Evolutionary conservation across 1,140 invertebrate genomes (phyloP).

Genomic region (Habropoda laboriosa): DNA sequence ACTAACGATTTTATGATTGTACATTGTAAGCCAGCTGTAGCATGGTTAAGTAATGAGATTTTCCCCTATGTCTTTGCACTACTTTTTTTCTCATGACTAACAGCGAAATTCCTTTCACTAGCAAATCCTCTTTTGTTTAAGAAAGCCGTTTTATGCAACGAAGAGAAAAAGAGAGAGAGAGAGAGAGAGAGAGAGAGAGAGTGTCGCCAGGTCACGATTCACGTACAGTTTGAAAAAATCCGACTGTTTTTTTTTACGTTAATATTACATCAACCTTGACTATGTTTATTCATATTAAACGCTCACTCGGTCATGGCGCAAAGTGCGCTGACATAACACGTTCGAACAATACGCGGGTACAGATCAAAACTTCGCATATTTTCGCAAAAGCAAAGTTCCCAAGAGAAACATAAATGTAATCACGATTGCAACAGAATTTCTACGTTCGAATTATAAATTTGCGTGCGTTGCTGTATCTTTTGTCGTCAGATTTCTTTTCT

Average conservation of each 20-base stretch:
- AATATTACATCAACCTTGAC: slow-evolving; percentile 59
- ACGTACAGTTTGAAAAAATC: not conserved
- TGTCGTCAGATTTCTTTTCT: not conserved
- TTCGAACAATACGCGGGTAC: not conserved
- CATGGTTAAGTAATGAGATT: slow-evolving; percentile 47
- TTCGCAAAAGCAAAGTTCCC: too few species aligned
- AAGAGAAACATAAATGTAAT: not conserved
- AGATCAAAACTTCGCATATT: not conserved
- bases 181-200: too few species aligned
- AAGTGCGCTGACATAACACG: slow-evolving; percentile 18
- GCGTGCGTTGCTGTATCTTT: not conserved
- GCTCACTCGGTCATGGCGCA: slow-evolving; percentile 65
- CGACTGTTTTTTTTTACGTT: slow-evolving; percentile 25
- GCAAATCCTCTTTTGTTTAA: slow-evolving; percentile 45
- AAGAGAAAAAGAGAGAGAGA: too few species aligned
- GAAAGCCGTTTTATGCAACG: slow-evolving; percentile 42
- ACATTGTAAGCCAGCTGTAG: not conserved
- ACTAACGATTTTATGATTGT: slow-evolving; percentile 31
- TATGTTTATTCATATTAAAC: slow-evolving; percentile 65
- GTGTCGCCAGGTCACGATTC: not conserved
- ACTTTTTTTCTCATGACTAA: slow-evolving; percentile 45
- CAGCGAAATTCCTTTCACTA: slow-evolving; percentile 42
- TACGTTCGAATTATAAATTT: not conserved
- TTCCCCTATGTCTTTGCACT: slow-evolving; percentile 35
- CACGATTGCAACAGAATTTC: not conserved